Conservation (phyloP, 2,888 invertebrate genomes). For the Drosophila neonasuta region DNA sequence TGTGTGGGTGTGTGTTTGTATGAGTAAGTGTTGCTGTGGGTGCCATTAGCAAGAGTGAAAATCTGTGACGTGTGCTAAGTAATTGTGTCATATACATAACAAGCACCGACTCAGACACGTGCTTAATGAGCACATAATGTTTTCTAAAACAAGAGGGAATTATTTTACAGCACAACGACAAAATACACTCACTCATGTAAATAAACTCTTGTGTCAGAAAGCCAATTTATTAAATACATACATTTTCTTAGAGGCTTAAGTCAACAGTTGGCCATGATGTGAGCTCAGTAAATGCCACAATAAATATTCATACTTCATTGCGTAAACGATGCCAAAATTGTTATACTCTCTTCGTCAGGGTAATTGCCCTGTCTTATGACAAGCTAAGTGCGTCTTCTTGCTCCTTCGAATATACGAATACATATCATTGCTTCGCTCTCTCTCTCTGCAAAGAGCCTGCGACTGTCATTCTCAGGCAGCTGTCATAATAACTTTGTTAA, state of each 20-base stretch:
- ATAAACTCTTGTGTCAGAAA: neutral
- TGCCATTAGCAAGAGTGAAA: constrained; percentile 70
- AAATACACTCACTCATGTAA: constrained; percentile 26
- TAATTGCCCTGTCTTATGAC: constrained; percentile 31
- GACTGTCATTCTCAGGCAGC: constrained; percentile 49
- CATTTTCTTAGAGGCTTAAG: constrained; percentile 1
- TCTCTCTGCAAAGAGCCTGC: constrained; percentile 11
- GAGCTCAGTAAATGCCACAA: neutral
- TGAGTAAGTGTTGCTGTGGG: constrained; percentile 32
- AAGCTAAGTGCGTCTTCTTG: constrained; percentile 30
- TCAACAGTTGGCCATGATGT: neutral
- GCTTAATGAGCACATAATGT: constrained; percentile 57
- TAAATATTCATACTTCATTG: constrained; percentile 23
- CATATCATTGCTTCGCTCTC: neutral
- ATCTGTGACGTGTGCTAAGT: constrained; percentile 71
- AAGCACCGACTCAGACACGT: constrained; percentile 43
- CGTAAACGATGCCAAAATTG: constrained; percentile 4
- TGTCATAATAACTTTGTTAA: constrained; percentile 67
- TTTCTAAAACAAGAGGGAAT: constrained; percentile 12
- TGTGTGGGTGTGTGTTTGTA: constrained; percentile 13
- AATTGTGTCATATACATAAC: constrained; percentile 67
- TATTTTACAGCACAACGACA: neutral
- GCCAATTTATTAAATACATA: constrained; percentile 4
- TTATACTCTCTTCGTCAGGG: constrained; percentile 15
- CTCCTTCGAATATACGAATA: neutral